Base-by-base conservation (phyloP, 2,113 vertebrate species). In the Hypocryptadius cinnamomeus region DNA sequence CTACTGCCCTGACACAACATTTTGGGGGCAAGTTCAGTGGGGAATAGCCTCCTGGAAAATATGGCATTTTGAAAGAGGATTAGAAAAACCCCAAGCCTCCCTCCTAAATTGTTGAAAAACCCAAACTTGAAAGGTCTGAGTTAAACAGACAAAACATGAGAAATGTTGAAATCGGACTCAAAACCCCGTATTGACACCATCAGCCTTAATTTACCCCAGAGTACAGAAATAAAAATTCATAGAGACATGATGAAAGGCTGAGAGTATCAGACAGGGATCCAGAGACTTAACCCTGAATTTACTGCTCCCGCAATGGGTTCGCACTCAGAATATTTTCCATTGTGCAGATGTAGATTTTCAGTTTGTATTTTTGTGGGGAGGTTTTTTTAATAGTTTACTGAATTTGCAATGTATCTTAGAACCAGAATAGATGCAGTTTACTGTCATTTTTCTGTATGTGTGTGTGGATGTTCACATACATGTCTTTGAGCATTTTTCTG, bases 201-300 rank as follows among this genome's bases (percentile, higher is more conserved):
- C 91, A 92, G 80, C 96, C 89, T 94, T 95, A 90, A 96, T 94
- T 95, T 92, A 92, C 95, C 95, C 84, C 74, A 74, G 80, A 86
- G 88, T 76, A 77, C 79, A 79, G 85, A 87, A 94, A 95, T 96
- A 94, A 94, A 96, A 95, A 95, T 96, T 93, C 90, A 94, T 84
- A 69, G 90, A 88, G 90, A 79, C 79, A 37, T 74, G 95, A 92
- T 93, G 93, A 95, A 96, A 95, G 85, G 90, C 95, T 95, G 91
- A 82, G 91, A 96, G 90, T 70, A 86, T 95, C 83, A 87, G 74
- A 68, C 54, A 69, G 73, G 61, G 86, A 93, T 78, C 82, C 66
- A n/a, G 74, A 78, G 79, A 80, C 72, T 88, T 96, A 93, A 94
- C 91, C 88, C 93, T 88, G 90, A 94, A 84, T 91, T 82, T 69